phyloP scores from a whole-genome alignment of 2,888 invertebrate species.

The Caenorhabditis panamensis region DNA sequence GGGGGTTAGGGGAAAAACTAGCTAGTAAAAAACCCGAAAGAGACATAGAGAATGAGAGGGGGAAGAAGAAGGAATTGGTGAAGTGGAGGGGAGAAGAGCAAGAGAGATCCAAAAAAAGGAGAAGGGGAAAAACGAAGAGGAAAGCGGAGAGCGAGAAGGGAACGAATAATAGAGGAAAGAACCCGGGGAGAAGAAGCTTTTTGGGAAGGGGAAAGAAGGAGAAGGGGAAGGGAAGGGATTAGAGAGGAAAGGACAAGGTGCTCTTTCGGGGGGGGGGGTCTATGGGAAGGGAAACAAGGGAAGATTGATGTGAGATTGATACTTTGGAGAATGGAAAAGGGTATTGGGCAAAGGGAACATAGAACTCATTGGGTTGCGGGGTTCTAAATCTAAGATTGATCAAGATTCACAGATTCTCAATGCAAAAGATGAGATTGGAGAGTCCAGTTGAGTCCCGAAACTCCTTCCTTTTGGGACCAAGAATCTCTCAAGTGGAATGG shows the following conservation, averaged over 20 bases:
- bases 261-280: not conserved
- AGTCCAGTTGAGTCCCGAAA: no score
- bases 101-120: slow-evolving; percentile 15
- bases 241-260: not conserved
- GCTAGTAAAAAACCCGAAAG: no score
- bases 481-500: no score
- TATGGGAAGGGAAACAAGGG: slow-evolving; percentile 21
- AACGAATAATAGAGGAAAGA: not conserved
- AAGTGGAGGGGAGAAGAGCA: not conserved
- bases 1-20: not conserved
- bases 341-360: no score
- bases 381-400: no score
- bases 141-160: slow-evolving; percentile 6
- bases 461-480: no score
- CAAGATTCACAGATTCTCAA: no score
- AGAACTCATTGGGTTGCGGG: no score
- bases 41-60: not conserved
- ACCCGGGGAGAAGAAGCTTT: no score
- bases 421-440: no score
- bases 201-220: slow-evolving; percentile 8
- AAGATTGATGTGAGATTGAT: no score
- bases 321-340: no score
- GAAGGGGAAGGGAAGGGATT: not conserved
- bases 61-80: not conserved
- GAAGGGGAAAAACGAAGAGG: slow-evolving; percentile 13